Percentiles rank a stretch among this genome's conserved stretches.
phyloP scores from a whole-genome alignment of 2,797 vertebrate species.

The Typhlichthys subterraneus region DNA sequence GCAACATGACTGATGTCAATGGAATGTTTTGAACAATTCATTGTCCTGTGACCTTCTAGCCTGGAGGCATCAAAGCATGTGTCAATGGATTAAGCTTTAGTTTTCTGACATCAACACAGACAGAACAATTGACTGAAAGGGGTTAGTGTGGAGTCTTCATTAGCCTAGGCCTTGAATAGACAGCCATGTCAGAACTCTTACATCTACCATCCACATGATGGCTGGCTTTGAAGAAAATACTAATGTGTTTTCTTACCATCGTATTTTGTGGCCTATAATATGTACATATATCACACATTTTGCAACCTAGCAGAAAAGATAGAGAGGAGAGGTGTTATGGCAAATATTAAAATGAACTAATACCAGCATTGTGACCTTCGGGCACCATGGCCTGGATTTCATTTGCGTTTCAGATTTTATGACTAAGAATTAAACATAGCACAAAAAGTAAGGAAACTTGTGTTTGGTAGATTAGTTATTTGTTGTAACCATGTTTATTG shows the following conservation, averaged over 20 bases:
- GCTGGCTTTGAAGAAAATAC: neutral
- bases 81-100: conserved; percentile 9
- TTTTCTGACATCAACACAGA: conserved; percentile 25
- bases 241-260: neutral
- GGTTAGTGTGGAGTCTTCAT: conserved; percentile 13
- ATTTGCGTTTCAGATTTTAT: too few relatives aligned
- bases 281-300: neutral
- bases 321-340: neutral
- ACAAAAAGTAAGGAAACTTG: too few relatives aligned
- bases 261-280: neutral
- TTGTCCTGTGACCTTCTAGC: conserved; percentile 33
- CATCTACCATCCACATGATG: neutral
- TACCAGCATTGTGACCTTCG: too few relatives aligned
- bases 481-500: too few relatives aligned
- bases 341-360: neutral
- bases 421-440: too few relatives aligned
- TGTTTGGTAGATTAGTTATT: too few relatives aligned
- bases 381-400: too few relatives aligned
- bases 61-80: conserved; percentile 31
- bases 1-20: conserved; percentile 18
- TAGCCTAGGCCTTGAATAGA: neutral
- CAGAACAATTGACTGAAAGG: conserved; percentile 17
- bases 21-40: conserved; percentile 27
- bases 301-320: neutral
- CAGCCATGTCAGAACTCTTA: conserved; percentile 6